Evolutionary conservation across 2,113 vertebrate genomes (phyloP), one percentile per base, ranked within the genome.

Genomic region (Lepus timidus): DNA sequence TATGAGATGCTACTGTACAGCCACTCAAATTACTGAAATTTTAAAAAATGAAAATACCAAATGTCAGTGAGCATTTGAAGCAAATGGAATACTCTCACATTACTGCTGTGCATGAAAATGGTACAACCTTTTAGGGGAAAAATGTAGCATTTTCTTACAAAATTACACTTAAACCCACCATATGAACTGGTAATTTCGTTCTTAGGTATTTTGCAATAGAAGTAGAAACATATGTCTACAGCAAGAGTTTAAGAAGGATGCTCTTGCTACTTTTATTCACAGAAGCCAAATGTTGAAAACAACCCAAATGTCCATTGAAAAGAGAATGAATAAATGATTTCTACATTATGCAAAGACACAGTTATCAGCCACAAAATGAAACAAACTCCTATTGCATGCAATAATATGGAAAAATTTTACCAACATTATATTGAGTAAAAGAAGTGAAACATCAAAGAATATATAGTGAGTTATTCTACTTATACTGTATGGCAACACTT

Each of bases 251-350:
- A 92, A 84, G 87, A 83, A n/a, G 73, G 92, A 90, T 80, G 82
- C 86, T 70, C 80, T 93, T 96, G 85, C 20, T 58, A 94, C 76
- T 95, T 95, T 96, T 95, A 89, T 80, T 81, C 79, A 94, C 84
- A 95, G 86, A 97, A 94, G 29, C 92, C 84, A 94, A 92, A 81
- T 93, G 81, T 55, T 91, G 23, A 86, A 90, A 90, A 93, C 81
- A 91, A n/a, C 62, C 44, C 82, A 90, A 86, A 91, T 93, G 82
- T 70, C 80, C 71, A 93, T 87, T 86, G 91, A 89, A 31, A 79
- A 13, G 1, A 95, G 58, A 89, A 89, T 95, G 65, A 86, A 83
- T 83, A 86, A 95, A 74, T 94, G 79, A 96, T 17, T 74, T 75
- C 3, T 75, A 75, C 17, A 52, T 88, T 92, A 80, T 71, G 51